Evolutionary conservation across 37 sponge, comb jelly and placozoan genomes (phyloP), one percentile per base, ranked within the genome.

Genomic region (Tethya wilhelma): DNA sequence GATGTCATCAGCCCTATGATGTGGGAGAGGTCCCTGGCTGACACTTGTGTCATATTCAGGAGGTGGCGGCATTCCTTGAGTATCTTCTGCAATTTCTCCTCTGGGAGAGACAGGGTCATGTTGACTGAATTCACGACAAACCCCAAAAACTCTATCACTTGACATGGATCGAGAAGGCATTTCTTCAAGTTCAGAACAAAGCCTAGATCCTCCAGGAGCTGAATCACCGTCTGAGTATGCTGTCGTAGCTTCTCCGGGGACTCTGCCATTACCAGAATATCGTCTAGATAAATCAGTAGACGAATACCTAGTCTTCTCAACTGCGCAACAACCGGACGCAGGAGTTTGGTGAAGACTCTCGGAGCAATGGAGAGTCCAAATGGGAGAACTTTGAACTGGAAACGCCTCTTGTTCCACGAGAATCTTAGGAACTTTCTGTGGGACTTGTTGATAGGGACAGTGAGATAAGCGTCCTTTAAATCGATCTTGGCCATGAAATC

Each of bases 361-460:
- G 76, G 69, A 26, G 84, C 84, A 26, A 11, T 62, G 75, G 63
- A 23, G 9, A 84, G 84, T 40, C 84, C 84, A 39, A 84, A 84
- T 9, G 84, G 84, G 2, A 82, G 73, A 49, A 45, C 26, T 29
- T 53, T 71, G 74, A 82, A 82, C 70, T 63, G 60, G 46, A 42
- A 80, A 4, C 19, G 8, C 64, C 39, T 37, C 7, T 53, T 30
- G 28, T 9, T 43, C 45, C 53, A 36, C 20, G 1, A 1, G 17
- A 69, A 57, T 8, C 32, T 43, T 20, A 82, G 74, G 49, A 33
- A 40, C 25, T 29, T 69, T 28, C 72, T 22, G 64, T 70, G 56
- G 0, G 20, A 1, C 31, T 2, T 41, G 31, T 38, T 4, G 9
- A 84, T 31, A 4, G 85, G 63, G 45, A 84, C 53, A 30, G 77